These are phyloP conservation scores for Willisornis vidua DNA, from an alignment of 2,113 vertebrate genomes.

Conservation along the genomic window DNA sequence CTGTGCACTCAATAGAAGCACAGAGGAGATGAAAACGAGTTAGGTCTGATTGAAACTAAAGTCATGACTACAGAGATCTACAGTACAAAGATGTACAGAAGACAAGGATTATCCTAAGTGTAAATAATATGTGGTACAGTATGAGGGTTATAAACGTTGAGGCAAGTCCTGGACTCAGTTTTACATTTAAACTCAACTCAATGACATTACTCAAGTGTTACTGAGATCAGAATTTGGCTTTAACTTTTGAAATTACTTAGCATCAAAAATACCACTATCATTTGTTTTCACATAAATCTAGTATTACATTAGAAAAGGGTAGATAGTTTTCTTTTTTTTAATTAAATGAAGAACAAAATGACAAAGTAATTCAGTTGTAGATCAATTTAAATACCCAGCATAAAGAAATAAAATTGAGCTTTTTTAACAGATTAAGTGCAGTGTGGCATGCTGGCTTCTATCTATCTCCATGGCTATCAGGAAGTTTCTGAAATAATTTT, in stretches of 20 bases:
- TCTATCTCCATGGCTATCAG: constrained; percentile 11
- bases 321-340: constrained; percentile 44
- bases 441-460: constrained; percentile 56
- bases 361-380: constrained; percentile 72
- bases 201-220: not conserved
- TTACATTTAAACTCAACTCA: not conserved
- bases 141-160: not conserved
- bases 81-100: not conserved
- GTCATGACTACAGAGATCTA: not conserved
- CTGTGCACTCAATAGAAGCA: not conserved
- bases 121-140: not conserved
- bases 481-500: not conserved
- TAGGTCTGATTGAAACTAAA: not conserved
- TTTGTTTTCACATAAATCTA: constrained; percentile 36
- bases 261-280: not conserved
- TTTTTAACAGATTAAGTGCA: constrained; percentile 7
- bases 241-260: not conserved
- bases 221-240: constrained; percentile 11
- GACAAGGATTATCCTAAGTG: not conserved
- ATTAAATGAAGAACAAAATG: constrained; percentile 72
- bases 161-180: not conserved
- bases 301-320: constrained; percentile 82
- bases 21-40: not conserved
- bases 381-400: constrained; percentile 70
- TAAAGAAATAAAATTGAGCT: constrained; percentile 63